Conservation (phyloP, 2,797 vertebrate species). For the Petrocephalus sullivani region DNA sequence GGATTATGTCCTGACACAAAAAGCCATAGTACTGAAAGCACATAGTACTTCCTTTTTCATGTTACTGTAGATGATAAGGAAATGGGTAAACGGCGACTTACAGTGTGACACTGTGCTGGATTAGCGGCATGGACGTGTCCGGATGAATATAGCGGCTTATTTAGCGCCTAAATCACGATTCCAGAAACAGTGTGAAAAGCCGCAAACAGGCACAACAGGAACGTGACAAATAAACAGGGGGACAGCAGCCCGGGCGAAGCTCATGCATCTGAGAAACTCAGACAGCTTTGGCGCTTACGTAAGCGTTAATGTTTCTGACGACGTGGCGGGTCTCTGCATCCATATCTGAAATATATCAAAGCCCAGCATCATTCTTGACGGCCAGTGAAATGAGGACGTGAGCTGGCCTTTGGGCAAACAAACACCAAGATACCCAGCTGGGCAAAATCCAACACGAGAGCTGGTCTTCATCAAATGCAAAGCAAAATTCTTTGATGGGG, state of each 20-base stretch:
- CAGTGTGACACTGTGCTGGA: not conserved
- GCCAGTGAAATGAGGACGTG: not conserved
- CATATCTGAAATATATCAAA: not conserved
- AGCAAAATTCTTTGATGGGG: not conserved
- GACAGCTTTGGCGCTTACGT: not conserved
- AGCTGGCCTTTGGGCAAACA: not conserved
- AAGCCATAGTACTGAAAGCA: no score
- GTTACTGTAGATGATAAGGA: not conserved
- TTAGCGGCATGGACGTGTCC: not conserved
- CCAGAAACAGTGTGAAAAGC: not conserved
- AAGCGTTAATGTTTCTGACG: not conserved
- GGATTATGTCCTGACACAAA: no score
- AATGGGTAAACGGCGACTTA: not conserved
- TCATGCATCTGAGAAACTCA: not conserved
- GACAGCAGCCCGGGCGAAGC: not conserved
- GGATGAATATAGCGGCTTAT: not conserved
- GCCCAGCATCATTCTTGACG: not conserved
- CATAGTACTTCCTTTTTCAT: no score
- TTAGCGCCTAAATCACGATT: not conserved
- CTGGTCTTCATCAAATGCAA: not conserved
- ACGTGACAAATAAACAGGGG: not conserved
- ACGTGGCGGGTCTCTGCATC: not conserved
- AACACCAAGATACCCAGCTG: not conserved
- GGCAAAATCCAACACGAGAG: not conserved
- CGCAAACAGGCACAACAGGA: not conserved